These are phyloP conservation scores for Columbina picui DNA, from an alignment of 2,113 vertebrate species.

Conservation along the genomic window DNA sequence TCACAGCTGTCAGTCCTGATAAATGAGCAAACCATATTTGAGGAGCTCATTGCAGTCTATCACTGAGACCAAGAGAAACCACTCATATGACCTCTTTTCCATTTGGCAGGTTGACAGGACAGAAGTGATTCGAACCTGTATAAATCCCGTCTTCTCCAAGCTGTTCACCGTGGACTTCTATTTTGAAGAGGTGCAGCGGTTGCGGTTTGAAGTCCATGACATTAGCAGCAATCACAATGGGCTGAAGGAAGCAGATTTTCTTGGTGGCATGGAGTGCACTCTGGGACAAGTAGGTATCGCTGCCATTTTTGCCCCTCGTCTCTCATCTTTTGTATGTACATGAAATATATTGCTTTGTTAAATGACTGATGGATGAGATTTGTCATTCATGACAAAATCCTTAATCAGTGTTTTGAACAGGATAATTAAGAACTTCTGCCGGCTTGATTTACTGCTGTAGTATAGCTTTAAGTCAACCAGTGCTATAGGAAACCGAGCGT, in stretches of 20 bases:
- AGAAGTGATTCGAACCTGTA: constrained; percentile 92
- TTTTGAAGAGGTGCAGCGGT: constrained; percentile 94
- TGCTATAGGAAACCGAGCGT: neutral
- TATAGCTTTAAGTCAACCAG: neutral
- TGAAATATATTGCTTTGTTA: neutral
- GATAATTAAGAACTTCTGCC: neutral
- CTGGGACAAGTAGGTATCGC: constrained; percentile 86
- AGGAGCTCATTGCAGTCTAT: neutral
- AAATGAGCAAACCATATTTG: neutral
- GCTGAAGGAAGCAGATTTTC: constrained; percentile 88
- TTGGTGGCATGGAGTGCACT: constrained; percentile 94
- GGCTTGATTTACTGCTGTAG: neutral
- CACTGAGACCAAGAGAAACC: neutral
- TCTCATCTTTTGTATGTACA: rapidly evolving
- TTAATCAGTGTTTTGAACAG: neutral
- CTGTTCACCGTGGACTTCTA: constrained; percentile 96
- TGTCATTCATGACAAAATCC: neutral
- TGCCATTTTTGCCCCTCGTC: rapidly evolving
- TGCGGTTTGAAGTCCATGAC: constrained; percentile 92
- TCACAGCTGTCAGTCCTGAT: neutral
- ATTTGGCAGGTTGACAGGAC: constrained; percentile 92
- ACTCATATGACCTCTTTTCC: neutral
- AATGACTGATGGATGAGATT: neutral
- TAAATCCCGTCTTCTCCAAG: constrained; percentile 93
- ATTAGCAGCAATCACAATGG: constrained; percentile 92